A percentile compares a stretch with the other conserved stretches of the same genome.
These are phyloP conservation scores for Chaetophractus vellerosus DNA, from an alignment of 2,797 vertebrate genomes.

Conservation along the genomic window DNA sequence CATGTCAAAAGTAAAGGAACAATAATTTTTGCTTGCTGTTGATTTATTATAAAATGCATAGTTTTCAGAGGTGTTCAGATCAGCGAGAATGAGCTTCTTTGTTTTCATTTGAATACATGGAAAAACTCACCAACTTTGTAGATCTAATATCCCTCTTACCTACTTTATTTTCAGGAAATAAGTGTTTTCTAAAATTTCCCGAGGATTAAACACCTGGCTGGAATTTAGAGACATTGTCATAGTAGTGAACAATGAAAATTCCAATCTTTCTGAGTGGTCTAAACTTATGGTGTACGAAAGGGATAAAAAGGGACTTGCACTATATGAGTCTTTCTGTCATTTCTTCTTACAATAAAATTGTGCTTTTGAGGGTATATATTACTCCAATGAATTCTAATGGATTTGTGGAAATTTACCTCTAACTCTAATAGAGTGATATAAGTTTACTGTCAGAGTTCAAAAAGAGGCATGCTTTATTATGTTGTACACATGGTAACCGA, in stretches of 20 bases:
- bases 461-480: too few relatives aligned
- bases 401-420: background rate
- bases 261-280: background rate
- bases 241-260: background rate
- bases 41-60: background rate
- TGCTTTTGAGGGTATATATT: background rate
- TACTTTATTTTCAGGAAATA: background rate
- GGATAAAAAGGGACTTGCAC: background rate
- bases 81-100: background rate
- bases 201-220: background rate
- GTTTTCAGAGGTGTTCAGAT: background rate
- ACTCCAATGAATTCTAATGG: background rate
- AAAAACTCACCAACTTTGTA: background rate
- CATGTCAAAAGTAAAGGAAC: background rate
- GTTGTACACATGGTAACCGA: too few relatives aligned
- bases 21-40: background rate
- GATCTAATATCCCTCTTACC: background rate
- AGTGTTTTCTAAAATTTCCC: background rate
- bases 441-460: background rate
- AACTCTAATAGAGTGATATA: background rate
- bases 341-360: background rate
- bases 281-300: background rate
- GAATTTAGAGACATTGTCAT: background rate
- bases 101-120: background rate
- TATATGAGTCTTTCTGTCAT: background rate